Percentiles rank a stretch among this genome's conserved stretches.
Evolutionary conservation across 2,797 vertebrate species (phyloP).

Genomic region (Chaunax sp.): DNA sequence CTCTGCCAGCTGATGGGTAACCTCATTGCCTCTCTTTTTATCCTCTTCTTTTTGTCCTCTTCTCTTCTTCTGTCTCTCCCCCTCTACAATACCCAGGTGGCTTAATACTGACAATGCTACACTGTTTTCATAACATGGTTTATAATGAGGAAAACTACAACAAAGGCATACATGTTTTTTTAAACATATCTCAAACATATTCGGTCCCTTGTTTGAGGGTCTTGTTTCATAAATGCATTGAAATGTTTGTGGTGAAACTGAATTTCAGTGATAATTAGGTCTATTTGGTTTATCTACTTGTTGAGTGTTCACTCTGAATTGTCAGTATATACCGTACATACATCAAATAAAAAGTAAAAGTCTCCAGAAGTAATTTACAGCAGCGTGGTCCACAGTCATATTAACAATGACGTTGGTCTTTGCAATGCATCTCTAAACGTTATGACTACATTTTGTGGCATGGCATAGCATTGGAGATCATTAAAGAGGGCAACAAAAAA

Average conservation of each 20-base stretch:
- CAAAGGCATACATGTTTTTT: background rate
- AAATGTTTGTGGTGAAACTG: background rate
- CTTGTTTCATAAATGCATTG: background rate
- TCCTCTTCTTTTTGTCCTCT: constrained; percentile 45
- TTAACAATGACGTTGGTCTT: background rate
- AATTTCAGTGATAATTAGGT: background rate
- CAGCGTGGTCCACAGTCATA: background rate
- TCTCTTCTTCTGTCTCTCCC: constrained; percentile 9
- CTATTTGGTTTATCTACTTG: constrained; percentile 5
- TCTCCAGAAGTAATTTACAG: constrained; percentile 5
- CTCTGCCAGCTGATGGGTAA: constrained; percentile 83
- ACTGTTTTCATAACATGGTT: constrained; percentile 11
- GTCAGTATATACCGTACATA: background rate
- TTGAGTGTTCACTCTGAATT: constrained; percentile 33
- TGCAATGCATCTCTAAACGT: constrained; percentile 8
- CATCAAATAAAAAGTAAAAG: constrained; percentile 1
- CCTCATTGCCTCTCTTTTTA: constrained; percentile 21
- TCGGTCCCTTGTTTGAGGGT: constrained; percentile 5
- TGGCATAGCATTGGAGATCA: background rate
- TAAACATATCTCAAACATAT: constrained; percentile 12
- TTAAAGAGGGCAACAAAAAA: constrained; percentile 25
- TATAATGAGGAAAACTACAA: background rate
- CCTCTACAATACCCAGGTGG: constrained; percentile 38
- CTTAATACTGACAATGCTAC: constrained; percentile 6
- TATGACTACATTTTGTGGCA: constrained; percentile 19